Percentiles rank a stretch among this genome's conserved stretches.
phyloP scores from a whole-genome alignment of 2,888 invertebrate species.

The Noctua pronuba region DNA sequence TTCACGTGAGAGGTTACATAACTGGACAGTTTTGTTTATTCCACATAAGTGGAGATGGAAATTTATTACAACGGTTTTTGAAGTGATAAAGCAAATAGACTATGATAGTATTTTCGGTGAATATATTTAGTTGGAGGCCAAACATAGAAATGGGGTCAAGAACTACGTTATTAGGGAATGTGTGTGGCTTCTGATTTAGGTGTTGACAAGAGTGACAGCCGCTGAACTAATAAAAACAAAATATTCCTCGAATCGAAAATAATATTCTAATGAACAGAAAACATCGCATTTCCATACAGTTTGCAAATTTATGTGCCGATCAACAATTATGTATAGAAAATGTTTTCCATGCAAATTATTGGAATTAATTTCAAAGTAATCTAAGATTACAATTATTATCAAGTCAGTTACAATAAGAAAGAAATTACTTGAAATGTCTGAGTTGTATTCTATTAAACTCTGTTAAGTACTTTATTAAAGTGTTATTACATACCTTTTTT shows the following conservation, averaged over 20 bases:
- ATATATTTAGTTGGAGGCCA: slow-evolving; percentile 71
- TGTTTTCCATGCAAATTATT: background rate
- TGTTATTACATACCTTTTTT: background rate
- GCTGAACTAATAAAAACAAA: slow-evolving; percentile 26
- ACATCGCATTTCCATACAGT: background rate
- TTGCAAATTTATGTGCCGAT: background rate
- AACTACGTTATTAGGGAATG: slow-evolving; percentile 68
- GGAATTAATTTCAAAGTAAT: background rate
- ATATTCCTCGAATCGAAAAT: background rate
- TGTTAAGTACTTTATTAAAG: slow-evolving; percentile 6
- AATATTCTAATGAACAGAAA: background rate
- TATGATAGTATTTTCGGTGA: slow-evolving; percentile 57
- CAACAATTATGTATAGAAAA: background rate
- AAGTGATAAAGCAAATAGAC: slow-evolving; percentile 56
- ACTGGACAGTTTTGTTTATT: slow-evolving; percentile 35
- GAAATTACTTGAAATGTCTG: slow-evolving; percentile 26
- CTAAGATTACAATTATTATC: slow-evolving; percentile 1
- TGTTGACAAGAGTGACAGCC: slow-evolving; percentile 57
- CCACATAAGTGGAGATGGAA: slow-evolving; percentile 40
- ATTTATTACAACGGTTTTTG: slow-evolving; percentile 47
- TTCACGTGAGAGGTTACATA: slow-evolving; percentile 47
- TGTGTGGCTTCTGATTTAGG: slow-evolving; percentile 46
- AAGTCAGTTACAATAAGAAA: slow-evolving; percentile 35
- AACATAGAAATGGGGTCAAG: slow-evolving; percentile 68
- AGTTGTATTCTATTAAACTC: background rate